A percentile compares a stretch with the other conserved stretches of the same genome.
Conservation (phyloP, 64 coral and sea anemone species). For the Actinia tenebrosa region DNA sequence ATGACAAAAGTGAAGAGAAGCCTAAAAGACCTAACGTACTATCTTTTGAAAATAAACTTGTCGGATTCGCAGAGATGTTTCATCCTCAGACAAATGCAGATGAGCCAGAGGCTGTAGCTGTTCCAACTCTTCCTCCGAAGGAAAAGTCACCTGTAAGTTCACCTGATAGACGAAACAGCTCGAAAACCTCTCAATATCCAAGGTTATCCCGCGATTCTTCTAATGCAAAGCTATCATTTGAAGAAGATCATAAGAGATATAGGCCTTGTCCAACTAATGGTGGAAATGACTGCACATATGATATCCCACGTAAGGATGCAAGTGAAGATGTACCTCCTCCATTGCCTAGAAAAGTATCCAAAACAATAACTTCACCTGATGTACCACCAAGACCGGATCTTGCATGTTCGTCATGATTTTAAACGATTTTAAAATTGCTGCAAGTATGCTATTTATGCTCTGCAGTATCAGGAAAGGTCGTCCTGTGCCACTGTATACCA, state of each 20-base stretch:
- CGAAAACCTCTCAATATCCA: conserved; percentile 1
- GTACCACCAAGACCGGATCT: not conserved
- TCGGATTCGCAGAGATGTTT: not conserved
- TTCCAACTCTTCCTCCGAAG: conserved; percentile 8
- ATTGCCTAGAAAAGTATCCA: not conserved
- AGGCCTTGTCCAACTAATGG: conserved; percentile 15
- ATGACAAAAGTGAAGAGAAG: not conserved
- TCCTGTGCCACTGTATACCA: too few species aligned
- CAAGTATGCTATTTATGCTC: too few species aligned
- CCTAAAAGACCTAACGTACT: conserved; percentile 10
- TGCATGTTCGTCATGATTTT: not conserved
- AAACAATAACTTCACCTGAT: not conserved
- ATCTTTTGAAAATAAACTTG: conserved; percentile 14
- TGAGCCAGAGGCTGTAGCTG: not conserved
- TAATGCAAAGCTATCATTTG: not conserved
- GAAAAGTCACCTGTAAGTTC: not conserved
- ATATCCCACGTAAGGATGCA: not conserved
- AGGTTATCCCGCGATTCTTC: conserved; percentile 1
- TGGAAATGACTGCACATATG: not conserved
- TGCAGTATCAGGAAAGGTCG: too few species aligned
- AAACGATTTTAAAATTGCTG: not conserved
- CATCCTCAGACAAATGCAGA: not conserved
- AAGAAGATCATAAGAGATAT: not conserved
- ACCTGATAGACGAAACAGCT: not conserved
- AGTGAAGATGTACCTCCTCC: not conserved